A percentile compares a stretch with the other conserved stretches of the same genome.
These are phyloP conservation scores for Plestiodon gilberti DNA, from an alignment of 2,113 vertebrate species.

Conservation along the genomic window DNA sequence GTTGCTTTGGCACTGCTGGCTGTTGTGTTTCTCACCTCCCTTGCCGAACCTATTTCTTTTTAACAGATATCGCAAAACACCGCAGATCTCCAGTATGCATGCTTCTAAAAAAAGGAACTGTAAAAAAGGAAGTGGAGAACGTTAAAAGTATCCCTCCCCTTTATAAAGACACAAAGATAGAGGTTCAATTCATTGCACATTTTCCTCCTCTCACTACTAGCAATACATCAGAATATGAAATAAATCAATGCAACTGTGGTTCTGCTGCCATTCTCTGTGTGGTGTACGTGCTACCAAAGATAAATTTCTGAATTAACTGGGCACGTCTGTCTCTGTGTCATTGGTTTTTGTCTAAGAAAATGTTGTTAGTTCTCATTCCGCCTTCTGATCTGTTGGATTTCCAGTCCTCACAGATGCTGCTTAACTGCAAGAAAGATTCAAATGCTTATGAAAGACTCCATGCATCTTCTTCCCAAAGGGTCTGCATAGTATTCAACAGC, in stretches of 20 bases:
- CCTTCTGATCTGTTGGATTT: constrained; percentile 50
- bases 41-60: background rate
- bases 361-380: constrained; percentile 60
- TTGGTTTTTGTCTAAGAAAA: background rate
- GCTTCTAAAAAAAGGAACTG: background rate
- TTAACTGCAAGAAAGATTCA: constrained; percentile 32
- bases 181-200: constrained; percentile 33
- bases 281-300: constrained; percentile 20
- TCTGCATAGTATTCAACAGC: constrained; percentile 35
- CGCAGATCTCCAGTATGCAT: background rate
- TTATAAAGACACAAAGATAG: background rate
- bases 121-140: no score
- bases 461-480: constrained; percentile 16
- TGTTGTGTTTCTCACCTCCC: background rate
- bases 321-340: constrained; percentile 20
- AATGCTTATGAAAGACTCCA: constrained; percentile 50
- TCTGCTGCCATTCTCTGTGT: constrained; percentile 21
- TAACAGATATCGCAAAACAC: background rate
- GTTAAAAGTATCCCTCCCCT: no score
- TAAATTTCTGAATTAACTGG: constrained; percentile 34
- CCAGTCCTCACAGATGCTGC: constrained; percentile 28
- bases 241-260: constrained; percentile 22
- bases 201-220: background rate
- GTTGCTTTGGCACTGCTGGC: background rate
- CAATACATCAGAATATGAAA: constrained; percentile 34